A percentile compares a stretch with the other conserved stretches of the same genome.
Conservation (phyloP, 1,140 invertebrate species). For the Psix sp. region DNA sequence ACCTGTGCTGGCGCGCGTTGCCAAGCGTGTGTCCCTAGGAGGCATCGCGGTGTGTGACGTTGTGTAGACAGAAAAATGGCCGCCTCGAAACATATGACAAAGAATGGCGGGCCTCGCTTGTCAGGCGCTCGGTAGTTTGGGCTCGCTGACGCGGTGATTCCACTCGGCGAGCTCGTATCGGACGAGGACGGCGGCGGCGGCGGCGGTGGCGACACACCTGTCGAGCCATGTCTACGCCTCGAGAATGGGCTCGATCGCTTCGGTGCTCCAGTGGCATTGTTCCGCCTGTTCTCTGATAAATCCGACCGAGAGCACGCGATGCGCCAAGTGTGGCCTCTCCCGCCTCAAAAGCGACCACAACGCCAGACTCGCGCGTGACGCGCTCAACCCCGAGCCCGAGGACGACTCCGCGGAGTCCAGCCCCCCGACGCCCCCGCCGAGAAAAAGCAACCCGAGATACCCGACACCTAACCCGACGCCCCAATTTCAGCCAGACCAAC, state of each 20-base stretch:
- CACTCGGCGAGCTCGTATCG: conserved; percentile 15
- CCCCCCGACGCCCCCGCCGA: conserved; percentile 69
- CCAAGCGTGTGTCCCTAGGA: conserved; percentile 5
- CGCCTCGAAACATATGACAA: conserved; percentile 74
- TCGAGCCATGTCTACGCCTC: conserved; percentile 73
- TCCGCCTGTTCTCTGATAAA: conserved; percentile 90
- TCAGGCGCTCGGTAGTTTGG: conserved; percentile 42
- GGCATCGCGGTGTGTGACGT: background rate
- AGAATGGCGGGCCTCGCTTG: conserved; percentile 68
- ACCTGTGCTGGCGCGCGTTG: conserved; percentile 14
- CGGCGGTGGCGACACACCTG: conserved; percentile 35
- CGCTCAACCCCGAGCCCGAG: conserved; percentile 29
- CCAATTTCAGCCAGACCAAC: conserved; percentile 22
- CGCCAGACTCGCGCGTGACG: conserved; percentile 37
- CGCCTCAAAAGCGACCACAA: conserved; percentile 70
- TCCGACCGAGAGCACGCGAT: conserved; percentile 86
- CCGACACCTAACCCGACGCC: conserved; percentile 6
- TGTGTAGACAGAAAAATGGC: conserved; percentile 67
- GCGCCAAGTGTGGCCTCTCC: conserved; percentile 85
- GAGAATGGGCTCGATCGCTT: conserved; percentile 91
- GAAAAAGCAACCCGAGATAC: conserved; percentile 49
- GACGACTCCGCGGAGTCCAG: conserved; percentile 65
- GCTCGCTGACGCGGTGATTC: too few relatives aligned
- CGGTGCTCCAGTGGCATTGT: conserved; percentile 93
- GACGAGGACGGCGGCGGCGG: conserved; percentile 54